Conservation (phyloP, 2,797 vertebrate species). For the Buceros bicornis region DNA sequence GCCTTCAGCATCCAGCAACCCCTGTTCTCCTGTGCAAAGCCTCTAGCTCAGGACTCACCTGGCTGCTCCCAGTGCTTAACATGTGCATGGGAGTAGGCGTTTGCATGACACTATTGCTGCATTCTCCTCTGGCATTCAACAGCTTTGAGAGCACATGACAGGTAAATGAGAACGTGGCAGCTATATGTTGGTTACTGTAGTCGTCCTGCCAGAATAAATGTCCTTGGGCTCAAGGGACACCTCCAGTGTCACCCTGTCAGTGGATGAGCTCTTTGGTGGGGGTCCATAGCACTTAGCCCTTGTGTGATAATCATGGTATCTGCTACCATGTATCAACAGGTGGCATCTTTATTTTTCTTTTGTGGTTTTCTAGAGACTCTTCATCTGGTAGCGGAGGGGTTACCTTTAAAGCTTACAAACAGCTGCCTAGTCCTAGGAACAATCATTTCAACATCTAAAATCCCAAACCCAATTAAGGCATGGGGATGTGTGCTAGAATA, state of each 20-base stretch:
- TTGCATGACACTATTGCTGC: background rate
- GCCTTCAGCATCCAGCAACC: background rate
- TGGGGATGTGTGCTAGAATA: background rate
- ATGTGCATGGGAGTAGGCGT: background rate
- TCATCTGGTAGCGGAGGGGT: background rate
- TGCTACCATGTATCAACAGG: background rate
- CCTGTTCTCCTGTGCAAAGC: background rate
- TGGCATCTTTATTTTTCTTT: background rate
- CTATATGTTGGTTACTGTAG: background rate
- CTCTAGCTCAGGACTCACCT: background rate
- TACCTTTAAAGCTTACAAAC: background rate
- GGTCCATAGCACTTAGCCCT: background rate
- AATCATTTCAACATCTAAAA: background rate
- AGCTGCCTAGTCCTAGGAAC: background rate
- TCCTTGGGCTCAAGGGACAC: background rate
- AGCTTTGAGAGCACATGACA: background rate
- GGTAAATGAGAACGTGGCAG: background rate
- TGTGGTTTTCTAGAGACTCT: background rate
- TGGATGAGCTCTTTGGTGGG: background rate
- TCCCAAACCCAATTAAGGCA: background rate
- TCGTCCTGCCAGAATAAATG: background rate
- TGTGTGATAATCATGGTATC: background rate
- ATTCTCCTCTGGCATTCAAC: background rate
- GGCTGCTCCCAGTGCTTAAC: background rate
- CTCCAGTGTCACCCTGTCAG: background rate